Base-by-base conservation (phyloP, 2,888 invertebrate genomes). In the Copidosoma aretas region DNA sequence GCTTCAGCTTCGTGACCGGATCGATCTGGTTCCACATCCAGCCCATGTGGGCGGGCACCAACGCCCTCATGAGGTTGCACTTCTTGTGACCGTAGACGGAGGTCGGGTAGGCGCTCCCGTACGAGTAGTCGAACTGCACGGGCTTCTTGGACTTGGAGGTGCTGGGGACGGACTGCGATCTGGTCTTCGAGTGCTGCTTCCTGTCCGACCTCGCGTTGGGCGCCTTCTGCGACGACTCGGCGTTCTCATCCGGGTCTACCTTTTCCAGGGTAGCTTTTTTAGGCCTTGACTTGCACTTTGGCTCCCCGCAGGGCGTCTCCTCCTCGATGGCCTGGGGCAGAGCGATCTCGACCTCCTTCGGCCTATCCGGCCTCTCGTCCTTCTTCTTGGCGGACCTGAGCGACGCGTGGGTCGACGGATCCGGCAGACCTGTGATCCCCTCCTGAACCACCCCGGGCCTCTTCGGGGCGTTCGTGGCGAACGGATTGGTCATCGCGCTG, bases 11-110 rank as follows among this genome's bases (percentile, higher is more conserved):
- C 0, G 46, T 65, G 1, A 72, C 39, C 21, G 68, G 12, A 70
- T 74, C 67, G 22, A 17, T n/a, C 49, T 71, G 19, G 51, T 80
- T 81, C 83, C 83, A 83, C 52, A 80, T 64, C 83, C 83, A 84
- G 12, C 83, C 83, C 82, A 82, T 82, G 58, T 81, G 80, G 0
- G 78, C 75, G 0, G 83, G 83, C 0, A 83, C 79, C 41, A 78
- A 75, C n/a, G 74, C 68, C 4, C 76, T 74, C 12, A 67, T 63
- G 41, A 76, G 76, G 51, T 77, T 72, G 53, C 83, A 83, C 39
- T 78, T 64, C 60, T 76, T 78, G 70, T 83, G 83, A 0, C 81
- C 80, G 57, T 74, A 79, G 32, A 73, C 70, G 8, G 75, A 70
- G 4, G 77, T 79, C 1, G 81, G 79, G 67, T 80, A 80, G 12